Conservation (phyloP, 1,140 invertebrate genomes). For the Dreissena rostriformis region DNA sequence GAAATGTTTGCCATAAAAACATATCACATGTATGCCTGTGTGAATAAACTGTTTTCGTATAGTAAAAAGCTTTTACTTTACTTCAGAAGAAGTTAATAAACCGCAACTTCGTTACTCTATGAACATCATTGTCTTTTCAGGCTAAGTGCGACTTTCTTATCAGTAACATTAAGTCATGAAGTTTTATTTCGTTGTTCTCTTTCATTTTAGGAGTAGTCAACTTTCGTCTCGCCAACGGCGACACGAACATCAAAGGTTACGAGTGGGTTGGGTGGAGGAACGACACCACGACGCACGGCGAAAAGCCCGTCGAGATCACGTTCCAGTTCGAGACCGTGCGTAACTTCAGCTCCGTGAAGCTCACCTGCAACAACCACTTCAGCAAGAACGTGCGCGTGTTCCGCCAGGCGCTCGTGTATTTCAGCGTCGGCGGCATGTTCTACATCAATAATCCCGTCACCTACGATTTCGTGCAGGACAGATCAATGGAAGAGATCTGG, state of each 20-base stretch:
- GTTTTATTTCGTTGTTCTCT: too few species aligned
- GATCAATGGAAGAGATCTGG: slow-evolving; percentile 90
- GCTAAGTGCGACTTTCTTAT: too few species aligned
- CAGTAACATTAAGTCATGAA: too few species aligned
- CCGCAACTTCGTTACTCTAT: too few species aligned
- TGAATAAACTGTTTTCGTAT: too few species aligned
- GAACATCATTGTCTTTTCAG: too few species aligned
- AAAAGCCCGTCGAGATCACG: slow-evolving; percentile 78
- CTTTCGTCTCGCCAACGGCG: slow-evolving; percentile 88
- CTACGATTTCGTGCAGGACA: slow-evolving; percentile 89
- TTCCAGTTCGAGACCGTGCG: slow-evolving; percentile 94
- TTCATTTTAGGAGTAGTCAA: slow-evolving; percentile 87
- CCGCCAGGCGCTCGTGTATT: slow-evolving; percentile 86
- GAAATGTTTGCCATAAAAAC: too few species aligned
- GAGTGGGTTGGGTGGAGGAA: slow-evolving; percentile 97
- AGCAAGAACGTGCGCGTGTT: slow-evolving; percentile 86
- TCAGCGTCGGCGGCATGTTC: slow-evolving; percentile 89
- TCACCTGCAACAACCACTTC: slow-evolving; percentile 90
- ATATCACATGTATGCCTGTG: too few species aligned
- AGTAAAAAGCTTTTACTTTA: too few species aligned
- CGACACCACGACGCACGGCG: slow-evolving; percentile 84
- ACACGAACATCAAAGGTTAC: slow-evolving; percentile 87
- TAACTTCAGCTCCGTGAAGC: slow-evolving; percentile 92
- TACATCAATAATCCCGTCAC: slow-evolving; percentile 89
- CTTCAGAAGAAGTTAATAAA: too few species aligned